phyloP scores from a whole-genome alignment of 1,140 invertebrate genomes.

The Lasioglossum baleicum region DNA sequence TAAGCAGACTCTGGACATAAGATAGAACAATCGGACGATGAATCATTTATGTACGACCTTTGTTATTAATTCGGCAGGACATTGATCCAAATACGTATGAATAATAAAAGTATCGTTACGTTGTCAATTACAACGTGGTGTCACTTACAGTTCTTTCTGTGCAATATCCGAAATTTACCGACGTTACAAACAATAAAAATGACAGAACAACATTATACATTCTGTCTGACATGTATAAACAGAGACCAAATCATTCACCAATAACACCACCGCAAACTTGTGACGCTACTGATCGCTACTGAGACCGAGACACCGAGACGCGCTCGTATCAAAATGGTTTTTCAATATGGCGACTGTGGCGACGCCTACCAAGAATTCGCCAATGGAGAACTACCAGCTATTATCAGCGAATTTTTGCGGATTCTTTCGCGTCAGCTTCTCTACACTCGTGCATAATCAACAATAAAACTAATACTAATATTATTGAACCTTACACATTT shows the following conservation, averaged over 20 bases:
- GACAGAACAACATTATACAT: conserved; percentile 47
- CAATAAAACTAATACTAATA: not conserved
- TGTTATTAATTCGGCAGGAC: conserved; percentile 15
- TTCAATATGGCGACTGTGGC: not conserved
- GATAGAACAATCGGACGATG: conserved; percentile 53
- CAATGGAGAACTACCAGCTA: not conserved
- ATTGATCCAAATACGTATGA: not conserved
- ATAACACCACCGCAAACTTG: not conserved
- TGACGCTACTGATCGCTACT: conserved; percentile 38
- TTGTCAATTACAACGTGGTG: not conserved
- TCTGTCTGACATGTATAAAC: conserved; percentile 26
- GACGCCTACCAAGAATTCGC: not conserved
- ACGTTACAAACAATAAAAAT: conserved; percentile 37
- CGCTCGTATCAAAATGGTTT: conserved; percentile 36
- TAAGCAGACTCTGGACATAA: conserved; percentile 13
- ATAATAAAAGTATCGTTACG: not conserved
- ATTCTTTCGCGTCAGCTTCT: not conserved
- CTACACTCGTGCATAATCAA: not conserved
- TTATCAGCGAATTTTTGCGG: not conserved
- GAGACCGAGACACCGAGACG: conserved; percentile 1
- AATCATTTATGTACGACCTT: conserved; percentile 43
- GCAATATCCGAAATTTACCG: conserved; percentile 22
- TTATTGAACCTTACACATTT: too few species aligned
- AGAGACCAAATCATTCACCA: conserved; percentile 25
- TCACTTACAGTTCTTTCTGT: conserved; percentile 52